Conservation (phyloP, 2,888 invertebrate species). For the Limnephilus lunatus region DNA sequence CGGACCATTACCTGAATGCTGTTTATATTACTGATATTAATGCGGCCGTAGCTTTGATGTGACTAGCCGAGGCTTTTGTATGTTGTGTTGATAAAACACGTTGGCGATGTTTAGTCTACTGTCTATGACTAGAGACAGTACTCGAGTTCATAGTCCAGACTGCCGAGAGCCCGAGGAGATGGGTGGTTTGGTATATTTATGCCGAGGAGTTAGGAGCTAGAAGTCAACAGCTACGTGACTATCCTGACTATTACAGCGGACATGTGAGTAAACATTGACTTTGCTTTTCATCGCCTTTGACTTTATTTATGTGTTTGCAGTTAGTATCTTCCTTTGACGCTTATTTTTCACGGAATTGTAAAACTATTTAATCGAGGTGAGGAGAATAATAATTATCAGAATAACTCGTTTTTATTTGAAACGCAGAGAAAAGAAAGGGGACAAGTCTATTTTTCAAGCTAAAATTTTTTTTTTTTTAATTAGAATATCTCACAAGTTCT, state of each 20-base stretch:
- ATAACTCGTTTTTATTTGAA: conserved; percentile 7
- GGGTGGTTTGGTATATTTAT: too few species aligned
- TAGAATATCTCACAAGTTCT: too few species aligned
- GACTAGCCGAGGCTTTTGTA: neutral
- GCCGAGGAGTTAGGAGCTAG: neutral
- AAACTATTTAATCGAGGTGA: neutral
- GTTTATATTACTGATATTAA: neutral
- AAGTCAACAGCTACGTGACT: neutral
- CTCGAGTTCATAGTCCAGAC: neutral
- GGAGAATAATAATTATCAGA: neutral
- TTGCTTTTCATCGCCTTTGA: conserved; percentile 6
- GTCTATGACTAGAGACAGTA: neutral
- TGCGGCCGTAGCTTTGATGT: conserved; percentile 11
- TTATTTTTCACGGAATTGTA: neutral
- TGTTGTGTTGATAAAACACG: neutral
- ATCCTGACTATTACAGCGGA: neutral
- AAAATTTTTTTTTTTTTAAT: too few species aligned
- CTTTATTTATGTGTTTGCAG: neutral
- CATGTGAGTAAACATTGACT: conserved; percentile 32
- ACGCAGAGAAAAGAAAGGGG: neutral
- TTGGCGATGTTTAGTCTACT: conserved; percentile 26
- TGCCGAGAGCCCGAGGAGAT: too few species aligned
- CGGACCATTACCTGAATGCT: neutral
- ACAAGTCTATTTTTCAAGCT: neutral
- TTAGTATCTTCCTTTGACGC: conserved; percentile 12